Percentiles rank a stretch among this genome's conserved stretches.
phyloP scores from a whole-genome alignment of 92 coral and sea anemone genomes.

The Palythoa heliodiscus region DNA sequence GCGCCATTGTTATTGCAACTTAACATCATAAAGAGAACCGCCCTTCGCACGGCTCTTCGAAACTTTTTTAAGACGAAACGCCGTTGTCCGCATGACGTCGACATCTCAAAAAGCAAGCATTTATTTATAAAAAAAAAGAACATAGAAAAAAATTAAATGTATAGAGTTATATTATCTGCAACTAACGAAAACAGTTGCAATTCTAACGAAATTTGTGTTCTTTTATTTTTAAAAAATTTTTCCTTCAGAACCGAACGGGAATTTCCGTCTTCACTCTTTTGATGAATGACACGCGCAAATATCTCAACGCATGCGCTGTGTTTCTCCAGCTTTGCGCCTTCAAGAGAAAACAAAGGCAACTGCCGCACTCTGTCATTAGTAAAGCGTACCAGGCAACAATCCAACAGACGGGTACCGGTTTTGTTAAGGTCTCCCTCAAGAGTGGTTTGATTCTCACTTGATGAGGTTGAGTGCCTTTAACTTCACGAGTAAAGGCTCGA shows the following conservation, averaged over 20 bases:
- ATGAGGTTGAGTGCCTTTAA: not conserved
- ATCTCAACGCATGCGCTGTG: not conserved
- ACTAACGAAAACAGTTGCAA: no score
- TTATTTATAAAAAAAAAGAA: not conserved
- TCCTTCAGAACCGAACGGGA: not conserved
- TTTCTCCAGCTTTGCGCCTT: not conserved
- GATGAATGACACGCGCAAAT: not conserved
- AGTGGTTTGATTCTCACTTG: not conserved
- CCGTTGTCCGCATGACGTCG: not conserved
- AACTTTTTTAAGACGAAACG: not conserved
- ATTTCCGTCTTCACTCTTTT: not conserved
- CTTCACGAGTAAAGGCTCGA: not conserved
- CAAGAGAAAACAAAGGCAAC: not conserved
- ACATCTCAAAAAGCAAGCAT: not conserved
- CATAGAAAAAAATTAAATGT: not conserved
- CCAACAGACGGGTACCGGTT: slow-evolving; percentile 2
- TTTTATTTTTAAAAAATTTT: no score
- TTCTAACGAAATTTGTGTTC: no score
- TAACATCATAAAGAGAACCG: not conserved
- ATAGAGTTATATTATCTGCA: not conserved
- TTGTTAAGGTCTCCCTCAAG: not conserved
- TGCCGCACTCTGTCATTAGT: not conserved
- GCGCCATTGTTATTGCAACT: not conserved
- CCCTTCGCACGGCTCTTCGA: not conserved
- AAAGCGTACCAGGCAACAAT: not conserved